Evolutionary conservation across 2,888 invertebrate genomes (phyloP).

Genomic region (Thereva unica): DNA sequence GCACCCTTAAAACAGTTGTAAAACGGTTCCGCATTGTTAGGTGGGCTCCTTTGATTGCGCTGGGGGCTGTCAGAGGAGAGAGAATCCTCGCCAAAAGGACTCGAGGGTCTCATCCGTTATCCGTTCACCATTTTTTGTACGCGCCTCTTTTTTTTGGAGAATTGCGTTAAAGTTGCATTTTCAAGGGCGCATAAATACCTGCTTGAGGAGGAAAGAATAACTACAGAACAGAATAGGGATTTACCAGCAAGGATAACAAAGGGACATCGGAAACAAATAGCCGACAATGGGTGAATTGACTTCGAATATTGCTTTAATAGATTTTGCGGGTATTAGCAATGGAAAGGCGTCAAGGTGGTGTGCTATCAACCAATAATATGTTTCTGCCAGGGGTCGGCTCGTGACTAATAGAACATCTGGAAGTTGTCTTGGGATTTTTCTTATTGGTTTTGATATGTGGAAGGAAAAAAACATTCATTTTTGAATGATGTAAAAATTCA

Average conservation of each 20-base stretch:
- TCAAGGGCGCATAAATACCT: conserved; percentile 31
- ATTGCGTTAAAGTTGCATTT: conserved; percentile 36
- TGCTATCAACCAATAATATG: not conserved
- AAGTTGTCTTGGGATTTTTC: too few species aligned
- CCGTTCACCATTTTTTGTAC: conserved; percentile 5
- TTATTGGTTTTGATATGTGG: too few species aligned
- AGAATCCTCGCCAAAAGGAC: conserved; percentile 10
- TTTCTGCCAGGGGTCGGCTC: too few species aligned
- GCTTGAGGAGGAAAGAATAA: conserved; percentile 4
- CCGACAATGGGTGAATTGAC: conserved; percentile 33
- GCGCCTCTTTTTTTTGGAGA: conserved; percentile 16
- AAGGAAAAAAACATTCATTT: too few species aligned
- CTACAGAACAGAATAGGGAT: not conserved
- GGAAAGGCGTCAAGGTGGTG: conserved; percentile 18
- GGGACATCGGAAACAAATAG: conserved; percentile 17
- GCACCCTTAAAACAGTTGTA: conserved; percentile 41
- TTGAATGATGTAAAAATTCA: too few species aligned
- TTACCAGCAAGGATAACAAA: not conserved
- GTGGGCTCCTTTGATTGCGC: conserved; percentile 15
- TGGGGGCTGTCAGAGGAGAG: not conserved
- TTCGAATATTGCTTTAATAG: conserved; percentile 34
- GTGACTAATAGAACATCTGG: too few species aligned
- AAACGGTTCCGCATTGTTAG: conserved; percentile 42
- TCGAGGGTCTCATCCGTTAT: conserved; percentile 32
- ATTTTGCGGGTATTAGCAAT: conserved; percentile 21